These are phyloP conservation scores for Drosophila neonasuta DNA, from an alignment of 2,888 invertebrate genomes.

Conservation along the genomic window DNA sequence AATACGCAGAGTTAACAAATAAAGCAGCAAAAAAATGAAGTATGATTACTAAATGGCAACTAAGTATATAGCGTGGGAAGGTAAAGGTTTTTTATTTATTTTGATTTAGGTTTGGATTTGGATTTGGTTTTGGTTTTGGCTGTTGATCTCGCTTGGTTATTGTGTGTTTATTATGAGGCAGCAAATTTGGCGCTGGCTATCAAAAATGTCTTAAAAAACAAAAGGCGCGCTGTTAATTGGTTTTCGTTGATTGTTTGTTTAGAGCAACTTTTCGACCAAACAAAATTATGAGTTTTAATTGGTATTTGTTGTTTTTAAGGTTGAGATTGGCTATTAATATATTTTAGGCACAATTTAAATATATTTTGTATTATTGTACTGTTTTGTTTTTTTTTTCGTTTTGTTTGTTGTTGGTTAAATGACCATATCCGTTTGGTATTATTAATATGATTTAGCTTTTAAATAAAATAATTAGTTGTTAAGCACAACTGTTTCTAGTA, in stretches of 20 bases:
- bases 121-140: slow-evolving; percentile 32
- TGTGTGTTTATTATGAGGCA: slow-evolving; percentile 66
- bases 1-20: slow-evolving; percentile 56
- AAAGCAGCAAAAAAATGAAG: slow-evolving; percentile 64
- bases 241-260: slow-evolving; percentile 30
- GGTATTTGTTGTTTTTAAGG: slow-evolving; percentile 52
- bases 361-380: slow-evolving; percentile 21
- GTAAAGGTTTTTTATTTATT: slow-evolving; percentile 12
- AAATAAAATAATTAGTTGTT: slow-evolving; percentile 69
- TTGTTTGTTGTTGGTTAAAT: slow-evolving; percentile 81
- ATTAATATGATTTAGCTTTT: slow-evolving; percentile 60
- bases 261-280: slow-evolving; percentile 62
- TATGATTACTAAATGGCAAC: slow-evolving; percentile 50
- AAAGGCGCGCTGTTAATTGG: slow-evolving; percentile 56
- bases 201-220: slow-evolving; percentile 50
- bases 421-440: slow-evolving; percentile 83
- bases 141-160: slow-evolving; percentile 62
- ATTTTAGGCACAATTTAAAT: slow-evolving; percentile 68
- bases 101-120: slow-evolving; percentile 9
- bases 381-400: slow-evolving; percentile 30
- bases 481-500: slow-evolving; percentile 75
- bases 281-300: slow-evolving; percentile 48
- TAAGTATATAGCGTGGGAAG: slow-evolving; percentile 24
- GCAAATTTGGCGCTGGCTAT: slow-evolving; percentile 53
- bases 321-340: slow-evolving; percentile 64